Conservation (phyloP, 2,113 vertebrate species). For the Chaetodon auriga region DNA sequence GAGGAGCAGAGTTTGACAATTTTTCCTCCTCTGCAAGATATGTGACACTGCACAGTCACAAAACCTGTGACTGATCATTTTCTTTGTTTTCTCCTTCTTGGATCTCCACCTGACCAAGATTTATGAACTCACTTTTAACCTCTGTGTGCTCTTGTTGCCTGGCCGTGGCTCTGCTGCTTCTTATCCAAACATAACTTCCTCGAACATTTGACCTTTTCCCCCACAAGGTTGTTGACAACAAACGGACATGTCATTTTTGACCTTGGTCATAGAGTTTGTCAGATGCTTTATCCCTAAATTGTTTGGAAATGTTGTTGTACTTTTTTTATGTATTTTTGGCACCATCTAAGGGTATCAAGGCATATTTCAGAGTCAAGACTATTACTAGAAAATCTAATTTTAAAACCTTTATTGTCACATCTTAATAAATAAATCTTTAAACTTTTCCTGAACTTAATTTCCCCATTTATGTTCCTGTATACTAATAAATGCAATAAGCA, state of each 20-base stretch:
- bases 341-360: background rate
- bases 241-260: background rate
- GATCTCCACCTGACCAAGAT: background rate
- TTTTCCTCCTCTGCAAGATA: background rate
- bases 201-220: conserved; percentile 11
- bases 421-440: too few species aligned
- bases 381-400: background rate
- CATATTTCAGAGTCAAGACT: background rate
- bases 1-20: background rate
- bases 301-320: background rate
- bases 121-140: conserved; percentile 21
- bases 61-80: conserved; percentile 1
- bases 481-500: background rate
- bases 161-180: background rate
- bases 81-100: conserved; percentile 8
- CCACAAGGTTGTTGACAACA: conserved; percentile 8
- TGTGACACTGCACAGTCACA: background rate
- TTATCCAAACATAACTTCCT: conserved; percentile 25
- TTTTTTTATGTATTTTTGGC: background rate
- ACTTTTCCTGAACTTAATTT: background rate
- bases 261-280: background rate
- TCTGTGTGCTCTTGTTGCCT: conserved; percentile 23
- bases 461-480: background rate
- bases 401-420: background rate
- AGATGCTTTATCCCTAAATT: background rate